Evolutionary conservation across 2,888 invertebrate species (phyloP), one percentile per base, ranked within the genome.

Genomic region (Drosophila nr. fundita): DNA sequence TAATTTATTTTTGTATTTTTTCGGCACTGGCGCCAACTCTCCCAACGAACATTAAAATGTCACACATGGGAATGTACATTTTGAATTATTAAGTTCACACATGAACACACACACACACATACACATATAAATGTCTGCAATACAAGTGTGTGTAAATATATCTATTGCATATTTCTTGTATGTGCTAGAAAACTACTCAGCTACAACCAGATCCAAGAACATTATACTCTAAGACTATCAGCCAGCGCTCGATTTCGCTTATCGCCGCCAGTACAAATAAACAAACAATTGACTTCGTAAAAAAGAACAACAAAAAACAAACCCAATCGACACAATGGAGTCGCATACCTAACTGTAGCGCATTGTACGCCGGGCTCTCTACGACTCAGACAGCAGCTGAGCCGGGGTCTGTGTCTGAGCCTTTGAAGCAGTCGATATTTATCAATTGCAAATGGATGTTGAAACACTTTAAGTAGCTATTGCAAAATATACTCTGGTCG

Each of bases 261-360:
- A 76, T 76, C 73, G 34, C 59, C 45, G 27, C 57, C 42, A 57
- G 67, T 78, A 24, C 15, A 24, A 45, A 45, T 45, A 80, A 74
- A 80, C 68, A 82, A 77, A 82, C 65, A 62, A 83, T 77, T 78
- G 65, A 67, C 63, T 78, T 65, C 49, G 52, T 42, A 68, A 38
- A 59, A 61, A 34, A 48, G 50, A 68, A 68, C 45, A 45, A 15
- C 45, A 61, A n/a, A 4, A 38, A 68, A 50, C 29, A 65, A 68
- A 61, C 55, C 21, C 30, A 59, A 70, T 62, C 53, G 65, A 29
- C 59, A 49, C 21, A 67, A 6, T 38, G 21, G 38, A 68, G 62
- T 29, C 55, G 34, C 49, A 50, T 53, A 32, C 64, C 27, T 54
- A 54, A 54, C 40, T 21, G 13, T 21, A 36, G 52, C 15, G 7